Evolutionary conservation across 2,888 invertebrate species (phyloP).

Genomic region (Melanostoma scalare): DNA sequence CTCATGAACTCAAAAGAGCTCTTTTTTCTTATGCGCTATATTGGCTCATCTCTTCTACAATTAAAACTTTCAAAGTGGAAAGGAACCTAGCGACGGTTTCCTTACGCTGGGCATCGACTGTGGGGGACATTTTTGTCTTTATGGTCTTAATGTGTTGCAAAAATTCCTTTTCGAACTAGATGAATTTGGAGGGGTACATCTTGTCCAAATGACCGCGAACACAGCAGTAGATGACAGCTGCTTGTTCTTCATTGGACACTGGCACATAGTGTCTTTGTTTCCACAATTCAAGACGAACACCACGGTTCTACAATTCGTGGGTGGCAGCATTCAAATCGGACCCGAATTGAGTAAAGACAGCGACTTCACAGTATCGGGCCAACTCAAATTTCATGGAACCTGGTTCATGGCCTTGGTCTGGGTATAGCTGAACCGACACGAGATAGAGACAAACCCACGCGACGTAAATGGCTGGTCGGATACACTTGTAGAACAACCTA

Average conservation of each 20-base stretch:
- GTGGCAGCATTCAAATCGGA: slow-evolving; percentile 99
- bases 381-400: slow-evolving; percentile 99
- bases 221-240: slow-evolving; percentile 98
- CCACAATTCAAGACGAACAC: slow-evolving; percentile 98
- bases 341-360: slow-evolving; percentile 99
- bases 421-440: slow-evolving; percentile 98
- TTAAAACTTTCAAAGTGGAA: slow-evolving; percentile 86
- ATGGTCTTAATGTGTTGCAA: slow-evolving; percentile 86
- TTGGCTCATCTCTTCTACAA: slow-evolving; percentile 42
- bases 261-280: slow-evolving; percentile 99
- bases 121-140: slow-evolving; percentile 95
- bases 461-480: slow-evolving; percentile 99
- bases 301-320: slow-evolving; percentile 98
- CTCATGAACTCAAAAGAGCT: too few relatives aligned
- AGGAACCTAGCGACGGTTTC: slow-evolving; percentile 95
- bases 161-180: slow-evolving; percentile 98
- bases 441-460: slow-evolving; percentile 99
- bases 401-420: slow-evolving; percentile 99
- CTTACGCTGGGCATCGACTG: slow-evolving; percentile 95
- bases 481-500: slow-evolving; percentile 99
- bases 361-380: slow-evolving; percentile 99
- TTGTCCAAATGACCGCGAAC: slow-evolving; percentile 99
- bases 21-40: slow-evolving; percentile 41
- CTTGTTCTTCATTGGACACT: slow-evolving; percentile 99
- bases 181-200: slow-evolving; percentile 98